These are phyloP conservation scores for Lordiphosa fenestrarum DNA, from an alignment of 2,888 invertebrate genomes.

Conservation along the genomic window DNA sequence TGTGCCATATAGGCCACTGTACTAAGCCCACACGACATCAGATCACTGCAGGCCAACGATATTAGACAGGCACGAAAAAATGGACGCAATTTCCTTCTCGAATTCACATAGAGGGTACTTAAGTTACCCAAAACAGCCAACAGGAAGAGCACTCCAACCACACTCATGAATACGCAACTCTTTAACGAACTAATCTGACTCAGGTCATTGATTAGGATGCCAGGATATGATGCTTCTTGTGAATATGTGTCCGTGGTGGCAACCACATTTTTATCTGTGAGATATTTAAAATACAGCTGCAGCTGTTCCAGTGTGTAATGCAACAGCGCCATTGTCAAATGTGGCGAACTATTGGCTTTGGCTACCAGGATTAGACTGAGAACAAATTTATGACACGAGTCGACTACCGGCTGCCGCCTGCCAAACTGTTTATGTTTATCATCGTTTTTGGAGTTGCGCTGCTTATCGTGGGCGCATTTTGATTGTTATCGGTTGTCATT, in stretches of 20 bases:
- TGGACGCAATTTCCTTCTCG: conserved; percentile 80
- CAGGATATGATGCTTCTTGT: conserved; percentile 27
- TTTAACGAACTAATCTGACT: conserved; percentile 45
- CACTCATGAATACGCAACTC: conserved; percentile 41
- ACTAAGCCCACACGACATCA: conserved; percentile 75
- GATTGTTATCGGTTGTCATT: conserved; percentile 45
- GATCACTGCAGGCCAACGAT: conserved; percentile 81
- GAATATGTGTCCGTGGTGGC: conserved; percentile 1
- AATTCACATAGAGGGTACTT: conserved; percentile 66
- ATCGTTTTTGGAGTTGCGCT: conserved; percentile 21
- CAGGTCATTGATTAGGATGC: conserved; percentile 47
- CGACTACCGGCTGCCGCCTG: conserved; percentile 16
- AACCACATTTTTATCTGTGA: conserved; percentile 1
- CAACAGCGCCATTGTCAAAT: conserved; percentile 36
- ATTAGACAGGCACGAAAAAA: conserved; percentile 82
- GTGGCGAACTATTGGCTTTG: conserved; percentile 24
- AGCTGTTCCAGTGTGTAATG: conserved; percentile 28
- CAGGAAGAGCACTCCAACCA: conserved; percentile 48
- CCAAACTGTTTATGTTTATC: conserved; percentile 31
- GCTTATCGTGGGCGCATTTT: conserved; percentile 39
- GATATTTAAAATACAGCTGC: conserved; percentile 20
- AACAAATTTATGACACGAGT: conserved; percentile 26
- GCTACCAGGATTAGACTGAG: conserved; percentile 33
- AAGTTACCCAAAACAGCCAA: conserved; percentile 67
- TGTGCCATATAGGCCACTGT: conserved; percentile 68